A percentile compares a stretch with the other conserved stretches of the same genome.
Evolutionary conservation across 2,888 invertebrate genomes (phyloP).

Genomic region (Apodemia zela): DNA sequence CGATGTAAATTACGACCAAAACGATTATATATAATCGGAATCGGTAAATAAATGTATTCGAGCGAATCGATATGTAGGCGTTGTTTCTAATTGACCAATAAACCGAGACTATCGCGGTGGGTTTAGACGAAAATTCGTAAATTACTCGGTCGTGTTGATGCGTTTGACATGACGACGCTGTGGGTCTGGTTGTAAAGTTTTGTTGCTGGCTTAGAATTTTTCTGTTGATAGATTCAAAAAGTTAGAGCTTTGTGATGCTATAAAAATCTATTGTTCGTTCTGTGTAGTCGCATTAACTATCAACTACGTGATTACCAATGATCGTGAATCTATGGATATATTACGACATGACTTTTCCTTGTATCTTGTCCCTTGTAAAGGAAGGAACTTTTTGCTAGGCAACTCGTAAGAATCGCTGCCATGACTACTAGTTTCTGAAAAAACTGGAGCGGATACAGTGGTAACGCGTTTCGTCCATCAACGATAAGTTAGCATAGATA

Average conservation of each 20-base stretch:
- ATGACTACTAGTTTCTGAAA: too few relatives aligned
- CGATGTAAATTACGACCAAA: constrained; percentile 14
- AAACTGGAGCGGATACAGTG: too few relatives aligned
- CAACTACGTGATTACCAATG: not conserved
- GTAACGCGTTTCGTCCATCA: too few relatives aligned
- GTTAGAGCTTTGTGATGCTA: constrained; percentile 3
- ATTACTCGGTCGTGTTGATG: constrained; percentile 20
- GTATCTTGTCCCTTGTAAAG: too few relatives aligned
- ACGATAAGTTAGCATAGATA: too few relatives aligned
- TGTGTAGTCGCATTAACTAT: not conserved
- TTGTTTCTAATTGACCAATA: constrained; percentile 52
- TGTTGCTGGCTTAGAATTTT: not conserved
- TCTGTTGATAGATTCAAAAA: constrained; percentile 3
- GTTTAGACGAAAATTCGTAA: constrained; percentile 30
- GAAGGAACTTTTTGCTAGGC: too few relatives aligned
- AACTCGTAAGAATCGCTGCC: too few relatives aligned
- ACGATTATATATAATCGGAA: constrained; percentile 13
- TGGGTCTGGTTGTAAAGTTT: constrained; percentile 12
- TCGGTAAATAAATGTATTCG: constrained; percentile 38
- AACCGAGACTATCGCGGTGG: constrained; percentile 38
- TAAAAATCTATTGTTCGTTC: not conserved
- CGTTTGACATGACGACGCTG: constrained; percentile 6
- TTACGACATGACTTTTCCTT: too few relatives aligned
- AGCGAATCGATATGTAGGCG: constrained; percentile 50
- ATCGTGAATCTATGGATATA: not conserved